phyloP scores from a whole-genome alignment of 2,797 vertebrate species.

The Eulemur mongoz region DNA sequence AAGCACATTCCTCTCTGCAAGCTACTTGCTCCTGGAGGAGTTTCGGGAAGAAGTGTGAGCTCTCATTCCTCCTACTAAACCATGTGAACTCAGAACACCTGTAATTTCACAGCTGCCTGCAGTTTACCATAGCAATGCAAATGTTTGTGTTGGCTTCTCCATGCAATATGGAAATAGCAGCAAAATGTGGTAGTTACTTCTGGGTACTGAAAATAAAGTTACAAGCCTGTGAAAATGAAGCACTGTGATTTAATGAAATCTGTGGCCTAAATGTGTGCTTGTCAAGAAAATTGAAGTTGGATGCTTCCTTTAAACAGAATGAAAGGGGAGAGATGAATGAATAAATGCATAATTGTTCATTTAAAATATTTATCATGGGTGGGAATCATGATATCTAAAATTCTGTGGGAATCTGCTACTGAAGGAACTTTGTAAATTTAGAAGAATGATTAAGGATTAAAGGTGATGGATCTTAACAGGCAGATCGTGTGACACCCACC shows the following conservation, averaged over 20 bases:
- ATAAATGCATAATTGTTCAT: background rate
- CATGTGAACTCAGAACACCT: background rate
- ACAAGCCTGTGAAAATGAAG: slow-evolving; percentile 42
- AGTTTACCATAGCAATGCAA: background rate
- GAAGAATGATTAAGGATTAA: background rate
- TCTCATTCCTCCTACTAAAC: background rate
- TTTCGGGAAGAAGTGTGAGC: background rate
- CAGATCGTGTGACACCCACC: background rate
- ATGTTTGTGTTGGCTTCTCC: background rate
- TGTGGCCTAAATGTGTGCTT: slow-evolving; percentile 3
- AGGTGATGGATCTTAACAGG: background rate
- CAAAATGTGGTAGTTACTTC: slow-evolving; percentile 32
- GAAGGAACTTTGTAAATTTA: background rate
- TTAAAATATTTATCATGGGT: background rate
- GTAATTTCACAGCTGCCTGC: slow-evolving; percentile 24
- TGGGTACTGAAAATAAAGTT: slow-evolving; percentile 45
- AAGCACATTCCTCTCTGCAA: background rate
- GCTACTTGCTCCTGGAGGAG: background rate
- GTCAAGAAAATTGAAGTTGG: slow-evolving; percentile 26
- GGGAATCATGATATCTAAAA: slow-evolving; percentile 23
- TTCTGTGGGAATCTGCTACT: background rate
- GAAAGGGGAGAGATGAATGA: background rate
- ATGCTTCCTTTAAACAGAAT: background rate
- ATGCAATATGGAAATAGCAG: background rate
- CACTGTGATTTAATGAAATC: slow-evolving; percentile 40